Evolutionary conservation across 2,797 vertebrate species (phyloP).

Genomic region (Hoplostethus atlanticus): DNA sequence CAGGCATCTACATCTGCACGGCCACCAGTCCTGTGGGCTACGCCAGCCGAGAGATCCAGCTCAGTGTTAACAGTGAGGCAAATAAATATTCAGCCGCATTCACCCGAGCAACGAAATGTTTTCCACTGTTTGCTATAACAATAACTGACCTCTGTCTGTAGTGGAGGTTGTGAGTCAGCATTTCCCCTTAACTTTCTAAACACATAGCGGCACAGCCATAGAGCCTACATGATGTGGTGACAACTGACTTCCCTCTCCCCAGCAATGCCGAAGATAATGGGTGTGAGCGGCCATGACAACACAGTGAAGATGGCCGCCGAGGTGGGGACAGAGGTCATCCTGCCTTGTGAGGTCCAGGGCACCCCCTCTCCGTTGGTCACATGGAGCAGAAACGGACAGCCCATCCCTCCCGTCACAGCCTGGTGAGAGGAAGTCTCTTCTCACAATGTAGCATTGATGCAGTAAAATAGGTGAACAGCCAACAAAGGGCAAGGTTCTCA

Average conservation of each 20-base stretch:
- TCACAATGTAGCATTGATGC: conserved; percentile 29
- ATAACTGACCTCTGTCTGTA: conserved; percentile 2
- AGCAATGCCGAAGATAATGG: conserved; percentile 89
- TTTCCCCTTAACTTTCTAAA: not conserved
- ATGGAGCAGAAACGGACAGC: conserved; percentile 88
- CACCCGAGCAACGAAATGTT: conserved; percentile 18
- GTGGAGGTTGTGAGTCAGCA: conserved; percentile 1
- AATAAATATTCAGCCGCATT: conserved; percentile 12
- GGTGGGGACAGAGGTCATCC: conserved; percentile 87
- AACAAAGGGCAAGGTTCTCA: conserved; percentile 29
- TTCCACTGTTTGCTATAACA: conserved; percentile 36
- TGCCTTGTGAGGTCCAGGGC: conserved; percentile 90
- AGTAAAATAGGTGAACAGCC: conserved; percentile 39
- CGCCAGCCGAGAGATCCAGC: conserved; percentile 88
- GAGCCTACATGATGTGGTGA: conserved; percentile 7
- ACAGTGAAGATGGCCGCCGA: conserved; percentile 81
- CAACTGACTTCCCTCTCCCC: conserved; percentile 21
- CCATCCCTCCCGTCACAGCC: conserved; percentile 79
- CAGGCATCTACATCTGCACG: conserved; percentile 91
- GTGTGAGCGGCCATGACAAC: conserved; percentile 61
- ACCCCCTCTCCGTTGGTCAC: conserved; percentile 87
- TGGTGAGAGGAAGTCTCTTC: conserved; percentile 83
- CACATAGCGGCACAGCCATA: conserved; percentile 3
- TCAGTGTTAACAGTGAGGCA: conserved; percentile 93
- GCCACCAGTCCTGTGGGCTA: conserved; percentile 90